Base-by-base conservation (phyloP, 2,888 invertebrate species). In the Lithophane semibrunnea region DNA sequence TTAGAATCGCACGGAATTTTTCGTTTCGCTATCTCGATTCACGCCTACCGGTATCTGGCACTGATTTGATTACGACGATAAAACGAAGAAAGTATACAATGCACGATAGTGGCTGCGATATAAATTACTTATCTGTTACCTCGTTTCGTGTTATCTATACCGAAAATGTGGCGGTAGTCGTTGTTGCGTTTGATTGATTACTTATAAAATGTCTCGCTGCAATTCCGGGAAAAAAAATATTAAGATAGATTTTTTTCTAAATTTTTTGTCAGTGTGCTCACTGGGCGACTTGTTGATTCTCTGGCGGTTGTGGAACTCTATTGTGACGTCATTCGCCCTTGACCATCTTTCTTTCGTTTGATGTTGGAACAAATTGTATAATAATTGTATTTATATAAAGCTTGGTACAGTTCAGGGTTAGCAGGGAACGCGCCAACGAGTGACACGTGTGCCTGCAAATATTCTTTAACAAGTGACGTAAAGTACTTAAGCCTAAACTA, bases 61-160 rank as follows among this genome's bases (percentile, higher is more conserved):
- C 93, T 94, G 95, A 94, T 95, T 95, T 94, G 90, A 92, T 91
- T 89, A 88, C 81, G 92, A 94, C 80, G 94, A 94, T 94, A 94
- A 92, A 78, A 84, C 80, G 89, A 89, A 90, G 93, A 93, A 94
- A 94, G 93, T 92, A 93, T 90, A 94, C 93, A 94, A 92, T 89
- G 93, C 56, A 92, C 93, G 95, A 94, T 94, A 94, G 90, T 85
- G 88, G 68, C 67, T 66, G 88, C 83, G 92, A 90, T 91, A 85
- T 83, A 91, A 90, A 92, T 90, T 89, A 90, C 86, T 94, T 94
- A 94, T 94, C 94, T 90, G 80, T 90, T 90, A 91, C 84, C 92
- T 92, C 90, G 92, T 89, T 92, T 92, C 29, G 79, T 82, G 90
- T 93, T 94, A 95, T 95, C 95, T 91, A 73, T 75, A 88, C 91